Conservation (phyloP, 1,140 invertebrate genomes). For the Aphaenogaster ashmeadi region DNA sequence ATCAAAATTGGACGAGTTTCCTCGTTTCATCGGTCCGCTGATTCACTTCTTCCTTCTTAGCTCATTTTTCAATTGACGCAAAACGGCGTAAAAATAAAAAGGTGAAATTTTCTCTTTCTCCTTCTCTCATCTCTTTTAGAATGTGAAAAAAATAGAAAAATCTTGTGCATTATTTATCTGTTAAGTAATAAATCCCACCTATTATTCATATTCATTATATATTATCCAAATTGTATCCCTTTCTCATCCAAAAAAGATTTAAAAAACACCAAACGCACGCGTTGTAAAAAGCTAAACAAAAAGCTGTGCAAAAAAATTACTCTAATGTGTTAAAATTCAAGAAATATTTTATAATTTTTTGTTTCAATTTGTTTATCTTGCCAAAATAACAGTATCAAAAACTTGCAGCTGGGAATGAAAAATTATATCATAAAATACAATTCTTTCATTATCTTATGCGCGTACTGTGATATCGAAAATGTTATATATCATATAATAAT, state of each 20-base stretch:
- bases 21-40: constrained; percentile 40
- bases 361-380: background rate
- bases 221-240: background rate
- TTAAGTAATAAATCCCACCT: background rate
- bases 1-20: constrained; percentile 53
- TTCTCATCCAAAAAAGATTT: background rate
- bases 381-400: background rate
- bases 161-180: background rate
- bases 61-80: constrained; percentile 44
- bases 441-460: background rate
- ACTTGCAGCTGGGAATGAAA: background rate
- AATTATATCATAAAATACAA: background rate
- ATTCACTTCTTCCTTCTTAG: constrained; percentile 43
- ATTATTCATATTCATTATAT: background rate
- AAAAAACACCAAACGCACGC: background rate
- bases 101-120: background rate
- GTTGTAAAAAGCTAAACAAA: background rate
- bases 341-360: constrained; percentile 3
- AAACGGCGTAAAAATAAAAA: constrained; percentile 44
- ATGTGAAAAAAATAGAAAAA: background rate
- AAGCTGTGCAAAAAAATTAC: background rate
- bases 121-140: constrained; percentile 4
- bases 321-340: background rate
- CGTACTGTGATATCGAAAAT: background rate
- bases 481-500: too few species aligned